Base-by-base conservation (phyloP, 2,113 vertebrate genomes). In the Columba janthina region DNA sequence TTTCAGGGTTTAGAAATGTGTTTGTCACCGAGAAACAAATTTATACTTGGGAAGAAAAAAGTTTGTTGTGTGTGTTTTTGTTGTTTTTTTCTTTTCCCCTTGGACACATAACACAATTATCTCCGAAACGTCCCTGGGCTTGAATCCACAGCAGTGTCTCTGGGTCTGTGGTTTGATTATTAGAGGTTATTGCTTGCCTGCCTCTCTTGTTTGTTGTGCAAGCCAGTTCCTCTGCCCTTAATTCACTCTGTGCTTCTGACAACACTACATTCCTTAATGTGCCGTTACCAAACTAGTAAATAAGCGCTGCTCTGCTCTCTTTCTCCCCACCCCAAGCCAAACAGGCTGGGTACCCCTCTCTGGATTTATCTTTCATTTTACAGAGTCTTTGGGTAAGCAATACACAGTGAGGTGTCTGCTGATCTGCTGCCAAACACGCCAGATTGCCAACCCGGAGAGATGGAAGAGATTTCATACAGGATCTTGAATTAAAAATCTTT, bases 1-100 rank as follows among this genome's bases (percentile, higher is more conserved):
- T 88, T 93, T 93, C 86, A 92, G 88, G 50, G 53, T 62, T 96
- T 84, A 96, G 94, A 92, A 96, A 90, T 65, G 91, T 57, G 76
- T 82, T 84, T 74, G 79, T 84, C 61, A 36, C 79, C 93, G 85
- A 92, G 70, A 75, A 91, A 85, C 29, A 42, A 44, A 90, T 90
- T 93, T 69, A 90, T 90, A 40, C 61, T 86, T 6, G 26, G 56
- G 71, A 56, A 95, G 73, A 71, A 42, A 69, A 56, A 32, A 14
- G 34, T 11, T 38, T 44, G 36, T 21, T 73, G 34, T 85, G 32
- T 24, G 50, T 50, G 48, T 22, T 50, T 32, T 34, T 50, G 26
- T 12, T 85, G 38, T 34, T 56, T 48, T 32, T 50, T 61, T 58
- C 12, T 16, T 69, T 75, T 46, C 19, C 9, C 7, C 66, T 69